Percentiles rank a stretch among this genome's conserved stretches.
phyloP scores from a whole-genome alignment of 2,888 invertebrate species.

The Troides aeacus region DNA sequence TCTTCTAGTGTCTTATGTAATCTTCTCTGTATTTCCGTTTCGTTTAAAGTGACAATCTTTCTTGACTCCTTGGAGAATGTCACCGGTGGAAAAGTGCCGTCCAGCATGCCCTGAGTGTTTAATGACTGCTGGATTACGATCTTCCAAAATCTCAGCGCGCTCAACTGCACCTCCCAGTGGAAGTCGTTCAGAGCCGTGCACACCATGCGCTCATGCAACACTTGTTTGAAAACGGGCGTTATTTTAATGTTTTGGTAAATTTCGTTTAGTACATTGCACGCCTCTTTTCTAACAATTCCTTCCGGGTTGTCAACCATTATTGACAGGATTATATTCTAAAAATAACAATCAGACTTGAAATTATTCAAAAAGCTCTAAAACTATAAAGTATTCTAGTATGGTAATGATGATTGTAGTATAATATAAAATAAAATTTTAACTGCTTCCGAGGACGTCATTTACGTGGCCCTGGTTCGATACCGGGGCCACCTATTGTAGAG shows the following conservation, averaged over 20 bases:
- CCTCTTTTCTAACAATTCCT: conserved; percentile 88
- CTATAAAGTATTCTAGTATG: too few relatives aligned
- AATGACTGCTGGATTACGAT: conserved; percentile 83
- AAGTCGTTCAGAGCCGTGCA: conserved; percentile 85
- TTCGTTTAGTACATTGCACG: conserved; percentile 82
- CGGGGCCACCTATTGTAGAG: too few relatives aligned
- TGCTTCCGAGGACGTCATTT: too few relatives aligned
- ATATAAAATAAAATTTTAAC: neutral
- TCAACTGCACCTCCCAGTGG: conserved; percentile 90
- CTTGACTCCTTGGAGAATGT: conserved; percentile 89
- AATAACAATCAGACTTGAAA: conserved; percentile 6
- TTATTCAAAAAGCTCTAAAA: neutral
- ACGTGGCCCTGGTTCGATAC: too few relatives aligned
- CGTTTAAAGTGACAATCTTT: conserved; percentile 87
- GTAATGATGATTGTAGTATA: too few relatives aligned
- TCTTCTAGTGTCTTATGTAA: conserved; percentile 84
- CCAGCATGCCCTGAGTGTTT: conserved; percentile 90
- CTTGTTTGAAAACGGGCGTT: conserved; percentile 71
- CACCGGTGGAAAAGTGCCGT: conserved; percentile 87
- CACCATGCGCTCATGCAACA: conserved; percentile 83
- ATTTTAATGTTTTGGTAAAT: conserved; percentile 84
- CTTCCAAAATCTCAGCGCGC: conserved; percentile 86
- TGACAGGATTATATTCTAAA: conserved; percentile 19
- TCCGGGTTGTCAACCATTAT: conserved; percentile 85
- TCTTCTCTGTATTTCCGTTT: conserved; percentile 82